Percentiles rank a stretch among this genome's conserved stretches.
phyloP scores from a whole-genome alignment of 2,113 vertebrate species.

The Pontoporia blainvillei region DNA sequence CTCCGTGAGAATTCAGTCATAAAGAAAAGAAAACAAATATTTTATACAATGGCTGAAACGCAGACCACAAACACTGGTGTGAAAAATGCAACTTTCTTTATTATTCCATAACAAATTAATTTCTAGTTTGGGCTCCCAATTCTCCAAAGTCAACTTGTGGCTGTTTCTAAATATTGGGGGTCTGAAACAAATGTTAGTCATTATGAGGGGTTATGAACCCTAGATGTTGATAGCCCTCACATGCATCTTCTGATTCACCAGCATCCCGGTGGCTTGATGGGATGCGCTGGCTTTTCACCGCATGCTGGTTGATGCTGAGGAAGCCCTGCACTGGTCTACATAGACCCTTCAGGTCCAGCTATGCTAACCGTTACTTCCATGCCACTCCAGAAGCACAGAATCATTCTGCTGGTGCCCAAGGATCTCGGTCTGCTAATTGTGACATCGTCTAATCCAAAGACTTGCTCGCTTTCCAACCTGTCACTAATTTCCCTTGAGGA shows the following conservation, averaged over 20 bases:
- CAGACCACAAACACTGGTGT: constrained; percentile 39
- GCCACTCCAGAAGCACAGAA: neutral
- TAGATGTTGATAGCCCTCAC: neutral
- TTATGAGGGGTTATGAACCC: neutral
- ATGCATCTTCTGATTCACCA: neutral
- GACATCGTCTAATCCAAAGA: neutral
- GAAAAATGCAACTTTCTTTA: constrained; percentile 34
- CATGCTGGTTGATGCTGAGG: accelerated
- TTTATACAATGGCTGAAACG: constrained; percentile 31
- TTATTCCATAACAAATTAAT: constrained; percentile 36
- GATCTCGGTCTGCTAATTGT: neutral
- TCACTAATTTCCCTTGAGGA: neutral
- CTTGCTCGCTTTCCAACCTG: neutral
- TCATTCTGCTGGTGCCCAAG: neutral
- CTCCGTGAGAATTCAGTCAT: constrained; percentile 17
- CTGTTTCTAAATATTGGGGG: neutral
- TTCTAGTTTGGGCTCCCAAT: neutral
- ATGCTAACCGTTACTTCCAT: neutral
- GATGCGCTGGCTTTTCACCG: neutral
- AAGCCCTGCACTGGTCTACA: neutral
- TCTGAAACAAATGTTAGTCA: neutral
- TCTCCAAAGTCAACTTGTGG: neutral
- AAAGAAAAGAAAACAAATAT: constrained; percentile 56
- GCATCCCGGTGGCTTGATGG: neutral
- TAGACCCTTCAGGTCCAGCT: neutral